These are phyloP conservation scores for Drosophila conformis DNA, from an alignment of 2,888 invertebrate species.

Conservation along the genomic window DNA sequence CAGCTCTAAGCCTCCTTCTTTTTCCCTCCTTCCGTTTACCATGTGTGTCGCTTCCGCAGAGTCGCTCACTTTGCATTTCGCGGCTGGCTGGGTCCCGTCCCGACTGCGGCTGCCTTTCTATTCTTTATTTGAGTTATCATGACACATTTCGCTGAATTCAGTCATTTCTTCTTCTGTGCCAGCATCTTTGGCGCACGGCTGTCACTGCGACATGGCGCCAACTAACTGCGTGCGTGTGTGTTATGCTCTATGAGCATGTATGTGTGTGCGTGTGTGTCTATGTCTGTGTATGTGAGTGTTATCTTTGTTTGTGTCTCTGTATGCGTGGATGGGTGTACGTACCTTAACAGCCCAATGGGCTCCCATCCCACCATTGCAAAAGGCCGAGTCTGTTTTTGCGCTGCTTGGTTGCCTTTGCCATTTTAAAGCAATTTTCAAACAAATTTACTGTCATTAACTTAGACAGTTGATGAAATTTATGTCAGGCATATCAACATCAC, in stretches of 20 bases:
- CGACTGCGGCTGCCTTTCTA: constrained; percentile 57
- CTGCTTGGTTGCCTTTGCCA: constrained; percentile 80
- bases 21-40: constrained; percentile 35
- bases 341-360: constrained; percentile 41
- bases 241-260: constrained; percentile 8
- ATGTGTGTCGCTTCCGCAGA: constrained; percentile 70
- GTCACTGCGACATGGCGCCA: constrained; percentile 76
- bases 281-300: constrained; percentile 31
- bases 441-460: constrained; percentile 81
- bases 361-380: constrained; percentile 11
- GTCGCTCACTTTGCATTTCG: constrained; percentile 77
- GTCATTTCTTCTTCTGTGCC: constrained; percentile 77
- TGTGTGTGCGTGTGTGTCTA: constrained; percentile 9
- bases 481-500: constrained; percentile 80
- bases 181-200: constrained; percentile 74
- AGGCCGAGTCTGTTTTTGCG: constrained; percentile 66
- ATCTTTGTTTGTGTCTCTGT: constrained; percentile 45
- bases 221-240: constrained; percentile 41
- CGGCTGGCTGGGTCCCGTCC: constrained; percentile 68
- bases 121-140: constrained; percentile 81
- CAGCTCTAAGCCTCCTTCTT: constrained; percentile 22
- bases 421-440: constrained; percentile 81
- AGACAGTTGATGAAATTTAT: constrained; percentile 81
- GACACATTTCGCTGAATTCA: constrained; percentile 81
- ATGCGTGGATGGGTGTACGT: constrained; percentile 22